Percentiles rank a stretch among this genome's conserved stretches.
These are phyloP conservation scores for Mionectes olivaceus DNA, from an alignment of 2,797 vertebrate genomes.

Conservation along the genomic window DNA sequence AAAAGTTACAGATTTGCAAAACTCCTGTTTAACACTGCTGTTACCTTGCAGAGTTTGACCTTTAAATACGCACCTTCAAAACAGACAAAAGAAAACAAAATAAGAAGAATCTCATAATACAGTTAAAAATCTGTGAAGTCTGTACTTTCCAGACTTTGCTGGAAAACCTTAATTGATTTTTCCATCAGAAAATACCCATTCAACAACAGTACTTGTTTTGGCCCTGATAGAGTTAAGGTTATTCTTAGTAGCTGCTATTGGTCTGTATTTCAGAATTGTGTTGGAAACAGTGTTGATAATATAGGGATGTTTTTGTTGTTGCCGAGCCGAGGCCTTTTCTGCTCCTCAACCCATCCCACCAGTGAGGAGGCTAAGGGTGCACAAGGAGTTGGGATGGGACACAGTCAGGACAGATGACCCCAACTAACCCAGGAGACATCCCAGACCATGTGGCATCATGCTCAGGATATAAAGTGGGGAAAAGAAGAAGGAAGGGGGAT, in stretches of 20 bases:
- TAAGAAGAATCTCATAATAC: not conserved
- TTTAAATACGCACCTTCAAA: not conserved
- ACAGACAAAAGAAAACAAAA: not conserved
- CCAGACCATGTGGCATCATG: no score
- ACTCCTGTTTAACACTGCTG: not conserved
- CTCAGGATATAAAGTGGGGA: not conserved
- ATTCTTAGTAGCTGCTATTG: rapidly evolving
- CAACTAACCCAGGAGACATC: not conserved
- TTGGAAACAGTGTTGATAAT: not conserved
- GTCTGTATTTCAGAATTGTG: not conserved
- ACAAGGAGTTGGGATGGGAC: not conserved
- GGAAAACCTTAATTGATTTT: not conserved
- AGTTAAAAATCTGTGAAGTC: not conserved
- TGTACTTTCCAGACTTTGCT: not conserved
- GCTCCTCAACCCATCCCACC: not conserved
- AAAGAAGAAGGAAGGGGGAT: not conserved
- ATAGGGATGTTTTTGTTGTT: rapidly evolving
- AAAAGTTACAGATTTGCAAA: not conserved
- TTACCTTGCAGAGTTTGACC: not conserved
- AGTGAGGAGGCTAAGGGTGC: rapidly evolving
- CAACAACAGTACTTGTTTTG: not conserved
- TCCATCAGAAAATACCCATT: not conserved
- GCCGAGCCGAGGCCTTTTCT: not conserved
- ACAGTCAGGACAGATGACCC: not conserved
- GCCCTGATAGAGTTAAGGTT: not conserved